Conservation (phyloP, 2,888 invertebrate species). For the Thymelicus sylvestris region DNA sequence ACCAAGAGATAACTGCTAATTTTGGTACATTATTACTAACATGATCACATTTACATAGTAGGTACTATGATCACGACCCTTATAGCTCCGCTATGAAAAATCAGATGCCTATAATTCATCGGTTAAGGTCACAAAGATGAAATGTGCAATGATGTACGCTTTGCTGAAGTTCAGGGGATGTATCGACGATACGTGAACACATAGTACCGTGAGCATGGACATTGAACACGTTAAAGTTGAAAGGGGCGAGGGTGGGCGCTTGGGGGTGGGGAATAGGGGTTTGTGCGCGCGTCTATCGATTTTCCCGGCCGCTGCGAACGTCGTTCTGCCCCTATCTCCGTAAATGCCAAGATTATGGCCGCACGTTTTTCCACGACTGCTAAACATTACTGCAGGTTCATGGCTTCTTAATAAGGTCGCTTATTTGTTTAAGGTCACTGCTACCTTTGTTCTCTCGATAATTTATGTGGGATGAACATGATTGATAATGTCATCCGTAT, state of each 20-base stretch:
- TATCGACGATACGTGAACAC: conserved; percentile 16
- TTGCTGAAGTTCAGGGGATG: conserved; percentile 25
- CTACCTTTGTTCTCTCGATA: neutral
- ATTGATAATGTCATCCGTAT: neutral
- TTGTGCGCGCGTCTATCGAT: conserved; percentile 81
- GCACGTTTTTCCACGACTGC: conserved; percentile 30
- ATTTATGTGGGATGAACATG: conserved; percentile 3
- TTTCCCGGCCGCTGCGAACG: conserved; percentile 52
- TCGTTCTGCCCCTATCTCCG: conserved; percentile 51
- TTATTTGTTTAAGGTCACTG: conserved; percentile 17
- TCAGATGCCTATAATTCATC: conserved; percentile 16
- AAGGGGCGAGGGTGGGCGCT: conserved; percentile 49
- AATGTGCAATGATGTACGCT: conserved; percentile 25
- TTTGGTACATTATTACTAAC: neutral
- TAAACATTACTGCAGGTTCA: conserved; percentile 33
- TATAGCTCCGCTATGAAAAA: conserved; percentile 7
- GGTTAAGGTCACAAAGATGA: conserved; percentile 30
- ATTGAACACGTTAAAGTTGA: conserved; percentile 62
- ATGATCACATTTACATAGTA: neutral
- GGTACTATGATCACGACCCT: conserved; percentile 11
- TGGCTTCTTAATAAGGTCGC: conserved; percentile 27
- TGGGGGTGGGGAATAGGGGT: conserved; percentile 36
- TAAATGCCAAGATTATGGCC: conserved; percentile 58
- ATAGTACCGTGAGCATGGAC: conserved; percentile 30
- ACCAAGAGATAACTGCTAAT: neutral